A percentile compares a stretch with the other conserved stretches of the same genome.
These are phyloP conservation scores for Lissocephala sabroskyi DNA, from an alignment of 2,888 invertebrate species.

Conservation along the genomic window DNA sequence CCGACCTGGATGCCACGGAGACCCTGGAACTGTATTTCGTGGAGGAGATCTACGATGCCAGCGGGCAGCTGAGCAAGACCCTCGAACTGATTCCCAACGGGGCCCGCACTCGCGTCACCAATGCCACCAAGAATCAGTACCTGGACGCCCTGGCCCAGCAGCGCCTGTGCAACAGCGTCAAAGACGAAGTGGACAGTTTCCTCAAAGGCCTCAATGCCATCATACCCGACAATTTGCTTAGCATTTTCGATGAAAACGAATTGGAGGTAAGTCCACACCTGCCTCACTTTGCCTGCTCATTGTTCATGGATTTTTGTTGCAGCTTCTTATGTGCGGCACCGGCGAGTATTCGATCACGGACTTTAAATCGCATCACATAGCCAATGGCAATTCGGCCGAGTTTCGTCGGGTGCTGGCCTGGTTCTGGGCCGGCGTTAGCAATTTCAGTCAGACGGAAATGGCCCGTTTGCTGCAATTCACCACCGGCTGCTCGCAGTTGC, in stretches of 20 bases:
- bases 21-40: slow-evolving; percentile 88
- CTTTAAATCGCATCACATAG: slow-evolving; percentile 90
- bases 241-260: slow-evolving; percentile 97
- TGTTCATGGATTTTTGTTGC: slow-evolving; percentile 37
- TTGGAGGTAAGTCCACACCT: slow-evolving; percentile 80
- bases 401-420: slow-evolving; percentile 89
- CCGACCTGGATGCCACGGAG: slow-evolving; percentile 85
- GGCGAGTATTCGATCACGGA: slow-evolving; percentile 93
- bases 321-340: slow-evolving; percentile 93
- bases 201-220: slow-evolving; percentile 91
- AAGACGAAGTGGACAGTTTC: slow-evolving; percentile 89
- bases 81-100: slow-evolving; percentile 90
- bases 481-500: slow-evolving; percentile 93
- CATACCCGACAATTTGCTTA: slow-evolving; percentile 92
- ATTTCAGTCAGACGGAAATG: slow-evolving; percentile 94
- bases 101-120: slow-evolving; percentile 77
- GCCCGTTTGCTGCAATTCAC: slow-evolving; percentile 93
- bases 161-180: slow-evolving; percentile 85
- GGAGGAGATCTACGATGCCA: slow-evolving; percentile 89
- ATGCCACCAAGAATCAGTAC: slow-evolving; percentile 79
- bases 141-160: slow-evolving; percentile 92
- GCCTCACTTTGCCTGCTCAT: no score
- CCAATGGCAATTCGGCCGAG: slow-evolving; percentile 85
- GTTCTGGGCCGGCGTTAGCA: slow-evolving; percentile 93
- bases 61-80: slow-evolving; percentile 83